Evolutionary conservation across 2,797 vertebrate genomes (phyloP), one percentile per base, ranked within the genome.

Genomic region (Sorex maritimensis): DNA sequence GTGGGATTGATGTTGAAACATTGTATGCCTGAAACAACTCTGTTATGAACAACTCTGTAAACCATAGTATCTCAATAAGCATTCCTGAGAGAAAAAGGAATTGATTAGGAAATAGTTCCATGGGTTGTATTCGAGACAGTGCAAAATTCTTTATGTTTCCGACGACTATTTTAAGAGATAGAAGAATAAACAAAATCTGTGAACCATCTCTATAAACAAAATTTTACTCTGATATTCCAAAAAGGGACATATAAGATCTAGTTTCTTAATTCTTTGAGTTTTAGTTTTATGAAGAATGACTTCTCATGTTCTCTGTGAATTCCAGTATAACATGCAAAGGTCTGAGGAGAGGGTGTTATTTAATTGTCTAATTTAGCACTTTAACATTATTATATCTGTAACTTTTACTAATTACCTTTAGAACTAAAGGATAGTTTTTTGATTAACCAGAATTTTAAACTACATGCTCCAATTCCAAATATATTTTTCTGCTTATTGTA

Each of bases 401-500:
- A 77, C 58, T 71, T 30, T 88, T 77, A 44, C 21, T 28, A 46
- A 3, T 7, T 88, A 9, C 14, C n/a, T 79, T 86, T 63, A 86
- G 68, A 91, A 90, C 1, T 55, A 14, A 88, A 90, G 15, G 8
- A 14, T 28, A 44, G 34, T 75, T 9, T 38, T 81, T 58, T 24
- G 0, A 49, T 86, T 10, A 41, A 67, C 14, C 12, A 14, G 41
- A 24, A 5, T 63, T 68, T 87, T 49, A 61, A 28, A n/a, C 8
- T 61, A 34, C 15, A 67, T 41, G 12, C 8, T 24, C 68, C 34
- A 69, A 49, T 55, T 78, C 7, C 52, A 65, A 46, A 19, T 23
- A 28, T 5, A 2, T 63, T 71, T 83, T 41, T 81, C 79, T 82
- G 30, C 26, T 41, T 63, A 93, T 81, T 78, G 69, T 92, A 80